phyloP scores from a whole-genome alignment of 2,888 invertebrate species.

The Cantharis flavilabris region DNA sequence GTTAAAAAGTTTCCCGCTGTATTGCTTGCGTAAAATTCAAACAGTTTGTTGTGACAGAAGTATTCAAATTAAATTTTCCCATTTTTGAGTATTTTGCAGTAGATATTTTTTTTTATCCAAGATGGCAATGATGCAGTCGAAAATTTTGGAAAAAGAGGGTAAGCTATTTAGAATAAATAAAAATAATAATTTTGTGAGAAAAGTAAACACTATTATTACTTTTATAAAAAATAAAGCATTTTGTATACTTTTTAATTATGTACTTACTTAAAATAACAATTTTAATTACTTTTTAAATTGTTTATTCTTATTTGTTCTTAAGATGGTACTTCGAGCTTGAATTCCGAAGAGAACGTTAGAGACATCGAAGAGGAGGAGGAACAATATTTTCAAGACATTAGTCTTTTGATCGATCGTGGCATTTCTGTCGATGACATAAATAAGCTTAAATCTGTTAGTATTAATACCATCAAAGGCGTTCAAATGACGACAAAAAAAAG shows the following conservation, averaged over 20 bases:
- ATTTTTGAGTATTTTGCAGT: not conserved
- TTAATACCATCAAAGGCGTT: slow-evolving; percentile 80
- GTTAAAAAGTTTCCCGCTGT: not conserved
- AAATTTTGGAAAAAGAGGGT: not conserved
- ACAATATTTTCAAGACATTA: slow-evolving; percentile 75
- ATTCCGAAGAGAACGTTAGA: slow-evolving; percentile 15
- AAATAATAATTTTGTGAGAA: not conserved
- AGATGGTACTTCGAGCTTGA: slow-evolving; percentile 5
- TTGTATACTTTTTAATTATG: not conserved
- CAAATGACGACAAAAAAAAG: slow-evolving; percentile 80
- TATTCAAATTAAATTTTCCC: not conserved
- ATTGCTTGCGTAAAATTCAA: not conserved
- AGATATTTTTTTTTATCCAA: not conserved
- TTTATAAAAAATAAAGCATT: not conserved
- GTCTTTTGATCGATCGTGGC: slow-evolving; percentile 65
- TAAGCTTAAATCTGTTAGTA: slow-evolving; percentile 74
- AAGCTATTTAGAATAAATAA: not conserved
- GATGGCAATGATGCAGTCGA: not conserved
- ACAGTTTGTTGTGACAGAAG: not conserved
- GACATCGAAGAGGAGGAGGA: slow-evolving; percentile 66
- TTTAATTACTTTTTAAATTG: not conserved
- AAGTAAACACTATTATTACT: not conserved
- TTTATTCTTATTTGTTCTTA: not conserved
- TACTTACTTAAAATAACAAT: not conserved
- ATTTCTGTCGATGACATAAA: slow-evolving; percentile 76